These are phyloP conservation scores for Spilarctia lutea DNA, from an alignment of 2,888 invertebrate genomes.

Conservation along the genomic window DNA sequence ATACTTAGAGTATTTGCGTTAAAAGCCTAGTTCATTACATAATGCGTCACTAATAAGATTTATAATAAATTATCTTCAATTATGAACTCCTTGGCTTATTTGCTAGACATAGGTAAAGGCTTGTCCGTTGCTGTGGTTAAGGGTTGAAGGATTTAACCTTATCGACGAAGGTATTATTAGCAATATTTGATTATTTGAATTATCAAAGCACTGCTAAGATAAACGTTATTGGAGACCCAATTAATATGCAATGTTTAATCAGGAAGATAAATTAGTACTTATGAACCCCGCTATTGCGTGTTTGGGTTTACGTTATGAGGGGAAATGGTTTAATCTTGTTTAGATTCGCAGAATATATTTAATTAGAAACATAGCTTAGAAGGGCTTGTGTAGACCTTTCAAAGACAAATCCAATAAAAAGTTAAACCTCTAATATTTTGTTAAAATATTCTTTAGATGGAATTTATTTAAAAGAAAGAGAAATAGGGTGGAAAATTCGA, in stretches of 20 bases:
- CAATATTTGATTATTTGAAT: conserved; percentile 21
- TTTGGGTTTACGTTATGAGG: not conserved
- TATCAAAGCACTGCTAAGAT: conserved; percentile 25
- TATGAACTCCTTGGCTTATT: conserved; percentile 26
- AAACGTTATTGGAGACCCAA: conserved; percentile 28
- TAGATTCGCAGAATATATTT: not conserved
- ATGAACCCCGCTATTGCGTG: not conserved
- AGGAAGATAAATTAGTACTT: conserved; percentile 32
- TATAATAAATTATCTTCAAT: conserved; percentile 9
- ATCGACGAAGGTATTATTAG: conserved; percentile 13
- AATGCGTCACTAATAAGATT: not conserved
- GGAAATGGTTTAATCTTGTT: not conserved
- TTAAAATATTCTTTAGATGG: too few species aligned
- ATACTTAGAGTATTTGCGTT: not conserved
- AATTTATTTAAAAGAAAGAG: too few species aligned
- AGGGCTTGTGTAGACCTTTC: not conserved
- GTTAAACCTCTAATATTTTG: not conserved
- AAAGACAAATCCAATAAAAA: not conserved
- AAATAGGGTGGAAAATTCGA: too few species aligned
- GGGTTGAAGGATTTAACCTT: conserved; percentile 36
- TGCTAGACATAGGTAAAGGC: conserved; percentile 7
- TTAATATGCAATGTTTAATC: conserved; percentile 36
- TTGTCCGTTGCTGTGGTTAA: conserved; percentile 33
- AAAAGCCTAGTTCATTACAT: not conserved
- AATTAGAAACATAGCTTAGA: not conserved